A percentile compares a stretch with the other conserved stretches of the same genome.
phyloP scores from a whole-genome alignment of 2,888 invertebrate genomes.

The Drosophila multiciliata region DNA sequence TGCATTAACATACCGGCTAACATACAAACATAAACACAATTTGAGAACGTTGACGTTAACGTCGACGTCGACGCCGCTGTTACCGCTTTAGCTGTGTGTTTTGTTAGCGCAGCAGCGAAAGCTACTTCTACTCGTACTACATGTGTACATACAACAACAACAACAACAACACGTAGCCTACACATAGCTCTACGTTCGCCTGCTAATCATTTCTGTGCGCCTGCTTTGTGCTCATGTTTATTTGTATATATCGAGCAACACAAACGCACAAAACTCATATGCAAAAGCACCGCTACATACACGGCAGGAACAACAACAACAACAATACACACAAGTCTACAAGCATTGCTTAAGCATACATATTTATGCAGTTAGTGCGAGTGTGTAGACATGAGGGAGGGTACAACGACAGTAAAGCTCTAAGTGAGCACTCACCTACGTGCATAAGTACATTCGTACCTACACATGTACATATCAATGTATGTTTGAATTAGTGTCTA shows the following conservation, averaged over 20 bases:
- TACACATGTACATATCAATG: constrained; percentile 3
- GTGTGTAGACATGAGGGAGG: constrained; percentile 26
- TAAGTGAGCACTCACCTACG: constrained; percentile 18
- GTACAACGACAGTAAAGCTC: constrained; percentile 22
- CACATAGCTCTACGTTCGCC: constrained; percentile 48
- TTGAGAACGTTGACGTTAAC: constrained; percentile 63
- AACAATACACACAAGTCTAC: constrained; percentile 23
- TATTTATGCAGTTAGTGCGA: constrained; percentile 28
- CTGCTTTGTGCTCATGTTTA: constrained; percentile 79
- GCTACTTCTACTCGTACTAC: constrained; percentile 61
- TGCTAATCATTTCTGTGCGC: constrained; percentile 77
- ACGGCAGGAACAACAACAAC: constrained; percentile 31
- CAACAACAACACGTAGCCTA: constrained; percentile 51
- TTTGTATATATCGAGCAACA: constrained; percentile 81
- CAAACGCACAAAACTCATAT: constrained; percentile 72
- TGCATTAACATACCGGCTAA: constrained; percentile 42
- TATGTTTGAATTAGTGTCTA: constrained; percentile 7
- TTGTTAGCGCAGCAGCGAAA: constrained; percentile 48
- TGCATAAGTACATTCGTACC: neutral
- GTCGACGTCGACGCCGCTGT: constrained; percentile 47
- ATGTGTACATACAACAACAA: constrained; percentile 41
- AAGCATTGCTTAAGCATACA: constrained; percentile 35
- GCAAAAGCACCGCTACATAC: constrained; percentile 55
- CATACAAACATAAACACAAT: constrained; percentile 69
- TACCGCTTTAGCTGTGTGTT: constrained; percentile 67